Conservation (phyloP, 2,888 invertebrate genomes). For the Pherbina coryleti region DNA sequence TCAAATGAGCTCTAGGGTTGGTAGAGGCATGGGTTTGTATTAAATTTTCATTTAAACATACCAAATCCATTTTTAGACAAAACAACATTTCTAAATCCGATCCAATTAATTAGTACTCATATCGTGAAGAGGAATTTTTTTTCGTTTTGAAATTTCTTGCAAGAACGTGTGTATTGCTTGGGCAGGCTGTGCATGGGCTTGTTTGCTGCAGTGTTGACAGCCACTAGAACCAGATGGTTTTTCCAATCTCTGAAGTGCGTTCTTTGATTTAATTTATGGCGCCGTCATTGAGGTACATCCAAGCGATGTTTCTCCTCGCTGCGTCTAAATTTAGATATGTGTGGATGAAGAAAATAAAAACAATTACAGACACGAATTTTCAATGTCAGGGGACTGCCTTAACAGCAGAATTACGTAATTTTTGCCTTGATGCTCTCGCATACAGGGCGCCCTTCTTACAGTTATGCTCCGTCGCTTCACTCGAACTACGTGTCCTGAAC, state of each 20-base stretch:
- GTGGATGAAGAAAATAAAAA: neutral
- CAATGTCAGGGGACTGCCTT: slow-evolving; percentile 44
- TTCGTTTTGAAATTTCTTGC: neutral
- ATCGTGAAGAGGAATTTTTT: neutral
- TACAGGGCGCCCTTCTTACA: neutral
- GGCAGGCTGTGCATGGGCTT: neutral
- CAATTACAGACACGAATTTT: slow-evolving; percentile 20
- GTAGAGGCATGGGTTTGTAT: too few species aligned
- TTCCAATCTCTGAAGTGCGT: slow-evolving; percentile 13
- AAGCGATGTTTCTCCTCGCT: neutral
- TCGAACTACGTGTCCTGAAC: neutral
- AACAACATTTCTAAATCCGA: neutral
- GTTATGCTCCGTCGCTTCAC: neutral
- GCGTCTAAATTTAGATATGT: slow-evolving; percentile 22
- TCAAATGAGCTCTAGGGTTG: too few species aligned
- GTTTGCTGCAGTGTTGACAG: slow-evolving; percentile 14
- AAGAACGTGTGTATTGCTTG: neutral
- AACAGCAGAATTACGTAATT: slow-evolving; percentile 21
- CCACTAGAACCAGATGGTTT: slow-evolving; percentile 29
- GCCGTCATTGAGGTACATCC: slow-evolving; percentile 16
- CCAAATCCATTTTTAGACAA: slow-evolving; percentile 23
- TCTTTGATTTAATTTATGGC: slow-evolving; percentile 36
- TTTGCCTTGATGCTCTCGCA: neutral
- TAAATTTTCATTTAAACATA: too few species aligned
- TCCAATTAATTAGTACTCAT: slow-evolving; percentile 19